phyloP scores from a whole-genome alignment of 2,888 invertebrate genomes.

The Neelides folsomi region DNA sequence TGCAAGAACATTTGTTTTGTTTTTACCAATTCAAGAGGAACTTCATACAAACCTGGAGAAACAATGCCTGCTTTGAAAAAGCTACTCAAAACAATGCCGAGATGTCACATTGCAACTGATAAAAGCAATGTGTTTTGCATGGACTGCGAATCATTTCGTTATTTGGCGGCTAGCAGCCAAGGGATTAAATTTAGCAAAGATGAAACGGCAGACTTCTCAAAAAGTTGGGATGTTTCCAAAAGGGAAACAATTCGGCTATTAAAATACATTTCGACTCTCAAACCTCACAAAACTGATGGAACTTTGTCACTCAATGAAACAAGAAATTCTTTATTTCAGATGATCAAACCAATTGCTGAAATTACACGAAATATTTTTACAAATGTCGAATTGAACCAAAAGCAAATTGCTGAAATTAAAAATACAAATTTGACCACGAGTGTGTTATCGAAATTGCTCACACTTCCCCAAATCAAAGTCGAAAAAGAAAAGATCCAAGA shows the following conservation, averaged over 20 bases:
- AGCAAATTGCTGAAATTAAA: slow-evolving; percentile 3
- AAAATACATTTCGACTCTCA: slow-evolving; percentile 2
- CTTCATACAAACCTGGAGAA: slow-evolving; percentile 17
- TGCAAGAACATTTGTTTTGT: slow-evolving; percentile 16
- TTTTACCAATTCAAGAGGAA: slow-evolving; percentile 19
- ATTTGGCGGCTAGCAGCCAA: slow-evolving; percentile 16
- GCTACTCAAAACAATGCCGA: slow-evolving; percentile 5
- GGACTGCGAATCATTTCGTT: slow-evolving; percentile 22
- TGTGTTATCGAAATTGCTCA: not conserved
- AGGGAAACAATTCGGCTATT: slow-evolving; percentile 13
- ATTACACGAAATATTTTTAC: slow-evolving; percentile 11
- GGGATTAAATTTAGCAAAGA: slow-evolving; percentile 9
- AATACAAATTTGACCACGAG: not conserved
- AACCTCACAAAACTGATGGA: slow-evolving; percentile 10
- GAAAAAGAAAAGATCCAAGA: slow-evolving; percentile 1
- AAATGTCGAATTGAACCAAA: slow-evolving; percentile 5
- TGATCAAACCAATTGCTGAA: slow-evolving; percentile 9
- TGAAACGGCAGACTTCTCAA: slow-evolving; percentile 7
- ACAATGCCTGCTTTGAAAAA: slow-evolving; percentile 11
- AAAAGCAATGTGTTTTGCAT: slow-evolving; percentile 15
- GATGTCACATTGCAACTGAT: slow-evolving; percentile 5
- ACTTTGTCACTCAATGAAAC: slow-evolving; percentile 16
- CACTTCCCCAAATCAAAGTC: not conserved
- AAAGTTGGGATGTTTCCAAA: slow-evolving; percentile 16
- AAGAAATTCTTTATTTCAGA: slow-evolving; percentile 6